Evolutionary conservation across 2,797 vertebrate genomes (phyloP).

Genomic region (Pseudochaenichthys georgianus): DNA sequence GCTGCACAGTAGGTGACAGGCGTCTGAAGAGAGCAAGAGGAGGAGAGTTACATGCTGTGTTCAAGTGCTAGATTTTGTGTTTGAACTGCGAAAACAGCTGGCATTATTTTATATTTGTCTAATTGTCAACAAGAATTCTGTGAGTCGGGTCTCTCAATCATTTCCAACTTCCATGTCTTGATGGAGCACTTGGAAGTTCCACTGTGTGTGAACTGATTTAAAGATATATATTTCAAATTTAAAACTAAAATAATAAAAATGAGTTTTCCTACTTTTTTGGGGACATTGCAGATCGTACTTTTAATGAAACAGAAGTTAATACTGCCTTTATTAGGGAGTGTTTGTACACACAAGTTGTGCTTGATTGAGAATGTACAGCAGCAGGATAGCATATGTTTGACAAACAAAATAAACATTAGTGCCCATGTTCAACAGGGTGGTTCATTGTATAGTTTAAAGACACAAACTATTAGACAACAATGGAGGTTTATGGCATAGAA

Average conservation of each 20-base stretch:
- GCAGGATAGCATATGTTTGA: not conserved
- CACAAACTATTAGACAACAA: not conserved
- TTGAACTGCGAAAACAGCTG: not conserved
- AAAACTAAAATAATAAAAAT: not conserved
- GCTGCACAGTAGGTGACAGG: constrained; percentile 87
- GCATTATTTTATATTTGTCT: not conserved
- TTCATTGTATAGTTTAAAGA: too few relatives aligned
- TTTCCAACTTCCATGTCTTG: not conserved
- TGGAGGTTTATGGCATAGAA: not conserved
- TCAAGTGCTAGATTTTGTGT: not conserved
- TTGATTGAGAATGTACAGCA: not conserved
- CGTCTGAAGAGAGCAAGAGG: constrained; percentile 77
- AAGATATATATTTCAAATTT: not conserved
- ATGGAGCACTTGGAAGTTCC: not conserved
- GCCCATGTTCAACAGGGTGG: too few relatives aligned
- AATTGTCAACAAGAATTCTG: not conserved
- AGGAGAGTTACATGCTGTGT: not conserved
- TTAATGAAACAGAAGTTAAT: not conserved
- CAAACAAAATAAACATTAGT: not conserved
- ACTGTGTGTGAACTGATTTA: not conserved
- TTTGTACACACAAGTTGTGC: not conserved
- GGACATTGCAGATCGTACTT: not conserved
- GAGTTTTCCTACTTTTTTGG: not conserved
- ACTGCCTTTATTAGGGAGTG: not conserved
- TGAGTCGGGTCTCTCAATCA: not conserved